These are phyloP conservation scores for Conomelus anceps DNA, from an alignment of 2,888 invertebrate species.

Conservation along the genomic window DNA sequence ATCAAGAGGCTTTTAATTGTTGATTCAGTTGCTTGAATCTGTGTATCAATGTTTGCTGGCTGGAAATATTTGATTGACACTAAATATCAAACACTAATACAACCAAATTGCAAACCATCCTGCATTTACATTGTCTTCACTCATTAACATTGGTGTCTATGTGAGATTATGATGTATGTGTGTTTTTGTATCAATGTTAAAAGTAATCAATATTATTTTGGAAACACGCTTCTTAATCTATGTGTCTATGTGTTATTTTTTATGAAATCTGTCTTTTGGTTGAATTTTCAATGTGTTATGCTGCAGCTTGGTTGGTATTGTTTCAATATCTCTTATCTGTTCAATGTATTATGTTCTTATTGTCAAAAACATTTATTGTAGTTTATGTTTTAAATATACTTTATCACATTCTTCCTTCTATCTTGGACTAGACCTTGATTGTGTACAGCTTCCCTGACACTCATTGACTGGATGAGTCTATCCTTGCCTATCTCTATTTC, in stretches of 20 bases:
- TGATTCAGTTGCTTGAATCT: neutral
- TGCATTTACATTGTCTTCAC: neutral
- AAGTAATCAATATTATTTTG: neutral
- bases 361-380: neutral
- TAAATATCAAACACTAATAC: neutral
- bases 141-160: neutral
- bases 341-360: neutral
- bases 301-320: neutral
- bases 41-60: neutral
- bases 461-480: conserved; percentile 10
- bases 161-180: conserved; percentile 1
- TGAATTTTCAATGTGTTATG: neutral
- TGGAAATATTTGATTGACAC: neutral
- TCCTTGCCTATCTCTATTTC: conserved; percentile 11
- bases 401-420: neutral
- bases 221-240: neutral
- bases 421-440: neutral
- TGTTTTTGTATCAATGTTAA: conserved; percentile 14
- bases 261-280: neutral
- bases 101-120: neutral
- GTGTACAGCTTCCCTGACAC: neutral
- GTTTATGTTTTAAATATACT: neutral
- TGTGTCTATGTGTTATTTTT: neutral
- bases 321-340: neutral
- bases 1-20: neutral